phyloP scores from a whole-genome alignment of 2,888 invertebrate genomes.

The Sinhomidia bicolor region DNA sequence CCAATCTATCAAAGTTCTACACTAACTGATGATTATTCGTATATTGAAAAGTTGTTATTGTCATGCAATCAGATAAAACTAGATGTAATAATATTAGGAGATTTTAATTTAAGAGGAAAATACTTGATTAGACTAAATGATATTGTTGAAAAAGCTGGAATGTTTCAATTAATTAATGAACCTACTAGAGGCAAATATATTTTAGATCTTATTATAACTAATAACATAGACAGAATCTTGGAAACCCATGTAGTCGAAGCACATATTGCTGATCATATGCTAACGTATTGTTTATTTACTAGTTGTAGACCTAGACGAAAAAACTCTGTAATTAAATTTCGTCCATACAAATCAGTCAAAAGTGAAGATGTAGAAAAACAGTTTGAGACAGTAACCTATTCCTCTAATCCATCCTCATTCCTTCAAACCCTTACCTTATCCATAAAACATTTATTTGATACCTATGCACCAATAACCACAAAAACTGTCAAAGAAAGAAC shows the following conservation, averaged over 20 bases:
- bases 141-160: neutral
- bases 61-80: neutral
- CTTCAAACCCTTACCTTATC: no score
- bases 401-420: no score
- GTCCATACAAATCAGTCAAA: no score
- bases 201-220: conserved; percentile 25
- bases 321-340: no score
- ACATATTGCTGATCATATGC: conserved; percentile 31
- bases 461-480: neutral
- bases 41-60: neutral
- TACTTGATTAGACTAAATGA: neutral
- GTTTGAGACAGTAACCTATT: no score
- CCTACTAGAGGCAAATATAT: conserved; percentile 17
- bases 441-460: neutral
- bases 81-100: neutral
- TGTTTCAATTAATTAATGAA: conserved; percentile 1
- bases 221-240: neutral
- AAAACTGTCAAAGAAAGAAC: neutral
- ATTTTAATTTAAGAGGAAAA: conserved; percentile 23
- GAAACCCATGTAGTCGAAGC: neutral
- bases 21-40: neutral
- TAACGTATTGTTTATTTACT: no score
- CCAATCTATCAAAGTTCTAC: conserved; percentile 9
- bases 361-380: no score
- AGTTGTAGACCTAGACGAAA: no score